Evolutionary conservation across 2,888 invertebrate species (phyloP), one percentile per base, ranked within the genome.

Genomic region (Sicus ferrugineus): DNA sequence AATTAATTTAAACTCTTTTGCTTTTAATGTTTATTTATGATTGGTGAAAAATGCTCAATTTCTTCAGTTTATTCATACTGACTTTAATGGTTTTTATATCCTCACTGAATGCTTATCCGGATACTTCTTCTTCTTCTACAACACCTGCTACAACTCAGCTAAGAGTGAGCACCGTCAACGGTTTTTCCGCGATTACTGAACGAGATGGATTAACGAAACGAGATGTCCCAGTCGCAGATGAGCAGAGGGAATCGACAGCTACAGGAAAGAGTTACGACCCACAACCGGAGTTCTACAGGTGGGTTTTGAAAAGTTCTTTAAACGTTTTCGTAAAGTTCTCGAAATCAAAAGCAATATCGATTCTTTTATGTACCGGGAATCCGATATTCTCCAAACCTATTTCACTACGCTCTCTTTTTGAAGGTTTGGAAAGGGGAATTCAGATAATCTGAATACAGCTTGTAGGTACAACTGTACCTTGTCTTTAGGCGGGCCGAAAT

Each of bases 271-370:
- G 78, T 64, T 82, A 80, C 69, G 81, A 83, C 74, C 81, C 82
- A 1, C 80, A 81, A 6, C 78, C 80, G 64, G 83, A 83, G 58
- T 82, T 79, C 74, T 83, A 84, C 75, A 79, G 79, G 79, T 79
- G 74, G 54, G 76, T 75, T 9, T 31, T 5, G 28, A 28, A 42
- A 16, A 4, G 21, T 1, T 14, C n/a, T n/a, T n/a, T n/a, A n/a
- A n/a, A n/a, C n/a, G n/a, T n/a, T n/a, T n/a, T n/a, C n/a, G n/a
- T n/a, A n/a, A n/a, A n/a, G n/a, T n/a, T n/a, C n/a, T n/a, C n/a
- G n/a, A n/a, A n/a, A n/a, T n/a, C n/a, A n/a, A n/a, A n/a, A n/a
- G n/a, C n/a, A n/a, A n/a, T n/a, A n/a, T n/a, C n/a, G n/a, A n/a
- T n/a, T n/a, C n/a, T n/a, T n/a, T n/a, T n/a, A n/a, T n/a, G n/a